These are phyloP conservation scores for Aromia moschata DNA, from an alignment of 2,888 invertebrate genomes.

Conservation along the genomic window DNA sequence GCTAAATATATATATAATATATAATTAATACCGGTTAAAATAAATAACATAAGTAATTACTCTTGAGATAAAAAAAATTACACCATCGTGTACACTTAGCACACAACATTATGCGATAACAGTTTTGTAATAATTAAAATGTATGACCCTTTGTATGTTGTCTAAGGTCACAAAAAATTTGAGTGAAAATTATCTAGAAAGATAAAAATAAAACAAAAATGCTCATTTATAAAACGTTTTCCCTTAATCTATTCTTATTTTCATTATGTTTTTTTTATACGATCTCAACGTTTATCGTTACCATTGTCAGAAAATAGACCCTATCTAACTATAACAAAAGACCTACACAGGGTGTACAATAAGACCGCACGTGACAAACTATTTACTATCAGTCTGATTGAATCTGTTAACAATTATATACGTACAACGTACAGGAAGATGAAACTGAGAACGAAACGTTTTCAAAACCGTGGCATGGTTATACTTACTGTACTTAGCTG, in stretches of 20 bases:
- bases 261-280: slow-evolving; percentile 31
- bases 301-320: slow-evolving; percentile 5
- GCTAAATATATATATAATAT: slow-evolving; percentile 19
- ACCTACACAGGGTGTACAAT: not conserved
- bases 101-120: slow-evolving; percentile 10
- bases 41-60: slow-evolving; percentile 18
- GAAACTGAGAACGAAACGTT: too few species aligned
- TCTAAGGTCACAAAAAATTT: slow-evolving; percentile 35
- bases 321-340: not conserved
- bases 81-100: slow-evolving; percentile 6
- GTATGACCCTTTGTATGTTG: slow-evolving; percentile 33
- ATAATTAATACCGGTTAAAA: slow-evolving; percentile 18
- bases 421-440: too few species aligned
- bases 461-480: too few species aligned
- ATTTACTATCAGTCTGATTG: not conserved
- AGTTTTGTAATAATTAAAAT: slow-evolving; percentile 27
- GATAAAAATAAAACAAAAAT: slow-evolving; percentile 10
- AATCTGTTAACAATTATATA: too few species aligned
- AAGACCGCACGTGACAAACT: not conserved
- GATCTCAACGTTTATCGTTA: slow-evolving; percentile 29
- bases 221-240: not conserved
- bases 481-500: too few species aligned
- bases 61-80: slow-evolving; percentile 11
- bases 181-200: slow-evolving; percentile 28
- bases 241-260: slow-evolving; percentile 12